A percentile compares a stretch with the other conserved stretches of the same genome.
Conservation (phyloP, 1,140 invertebrate genomes). For the Agrilus planipennis region DNA sequence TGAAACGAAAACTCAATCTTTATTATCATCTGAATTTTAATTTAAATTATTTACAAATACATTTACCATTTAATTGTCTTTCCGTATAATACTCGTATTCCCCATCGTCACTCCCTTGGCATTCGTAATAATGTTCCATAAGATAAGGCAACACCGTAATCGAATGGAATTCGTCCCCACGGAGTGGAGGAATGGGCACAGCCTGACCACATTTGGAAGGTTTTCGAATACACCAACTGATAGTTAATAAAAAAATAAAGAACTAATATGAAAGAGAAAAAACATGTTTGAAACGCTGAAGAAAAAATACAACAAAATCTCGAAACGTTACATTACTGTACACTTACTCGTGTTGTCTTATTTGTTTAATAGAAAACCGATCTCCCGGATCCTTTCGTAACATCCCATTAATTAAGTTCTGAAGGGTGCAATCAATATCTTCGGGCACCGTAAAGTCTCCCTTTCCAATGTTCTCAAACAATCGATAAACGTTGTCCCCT, state of each 20-base stretch:
- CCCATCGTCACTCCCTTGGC: constrained; percentile 38
- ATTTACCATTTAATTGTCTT: constrained; percentile 56
- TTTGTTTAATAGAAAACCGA: constrained; percentile 67
- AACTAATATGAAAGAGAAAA: too few species aligned
- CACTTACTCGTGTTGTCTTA: constrained; percentile 74
- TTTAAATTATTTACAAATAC: constrained; percentile 9
- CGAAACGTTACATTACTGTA: too few species aligned
- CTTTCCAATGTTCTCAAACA: constrained; percentile 88
- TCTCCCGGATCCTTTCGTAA: constrained; percentile 64
- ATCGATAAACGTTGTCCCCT: constrained; percentile 89
- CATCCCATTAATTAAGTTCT: constrained; percentile 70
- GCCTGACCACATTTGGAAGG: constrained; percentile 48
- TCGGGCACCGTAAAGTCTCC: constrained; percentile 72
- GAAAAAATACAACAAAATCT: too few species aligned
- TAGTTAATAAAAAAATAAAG: constrained; percentile 10
- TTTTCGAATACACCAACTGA: constrained; percentile 65
- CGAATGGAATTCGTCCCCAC: constrained; percentile 60
- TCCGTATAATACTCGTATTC: constrained; percentile 57
- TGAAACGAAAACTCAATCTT: constrained; percentile 1
- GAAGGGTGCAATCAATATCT: constrained; percentile 59
- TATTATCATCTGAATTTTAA: too few species aligned
- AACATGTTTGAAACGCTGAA: too few species aligned
- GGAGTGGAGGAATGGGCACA: constrained; percentile 59
- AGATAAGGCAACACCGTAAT: constrained; percentile 89
- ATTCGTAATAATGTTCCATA: constrained; percentile 68